Evolutionary conservation across 2,113 vertebrate genomes (phyloP).

Genomic region (Vimba vimba): DNA sequence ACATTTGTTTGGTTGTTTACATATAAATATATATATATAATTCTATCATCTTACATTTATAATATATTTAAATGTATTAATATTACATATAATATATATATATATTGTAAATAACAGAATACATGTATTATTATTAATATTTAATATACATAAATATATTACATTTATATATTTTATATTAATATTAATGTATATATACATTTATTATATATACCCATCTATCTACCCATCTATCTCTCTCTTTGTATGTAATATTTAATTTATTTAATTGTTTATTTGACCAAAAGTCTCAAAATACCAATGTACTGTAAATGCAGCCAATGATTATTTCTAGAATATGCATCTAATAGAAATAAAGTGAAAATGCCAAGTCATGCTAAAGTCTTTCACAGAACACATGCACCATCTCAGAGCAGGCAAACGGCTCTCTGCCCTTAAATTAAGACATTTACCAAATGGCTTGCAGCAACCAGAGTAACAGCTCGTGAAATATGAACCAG

Average conservation of each 20-base stretch:
- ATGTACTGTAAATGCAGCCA: neutral
- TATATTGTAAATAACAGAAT: too few species aligned
- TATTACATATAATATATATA: too few species aligned
- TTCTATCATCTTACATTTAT: too few species aligned
- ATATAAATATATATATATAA: too few species aligned
- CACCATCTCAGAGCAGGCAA: neutral
- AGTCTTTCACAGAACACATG: neutral
- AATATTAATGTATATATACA: too few species aligned
- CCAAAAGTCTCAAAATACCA: neutral
- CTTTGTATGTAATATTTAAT: neutral
- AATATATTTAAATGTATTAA: too few species aligned
- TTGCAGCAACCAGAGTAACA: neutral
- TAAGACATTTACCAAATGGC: conserved; percentile 23
- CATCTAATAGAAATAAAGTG: neutral
- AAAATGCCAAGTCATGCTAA: neutral
- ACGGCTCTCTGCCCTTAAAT: neutral
- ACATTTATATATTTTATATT: too few species aligned
- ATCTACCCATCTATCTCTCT: too few species aligned
- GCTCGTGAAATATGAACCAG: conserved; percentile 29
- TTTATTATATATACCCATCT: neutral
- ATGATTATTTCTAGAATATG: neutral
- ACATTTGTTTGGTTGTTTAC: too few species aligned
- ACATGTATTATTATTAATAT: too few species aligned
- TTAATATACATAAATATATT: too few species aligned
- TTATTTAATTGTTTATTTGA: neutral